Evolutionary conservation across 1,140 invertebrate species (phyloP).

Genomic region (Formica exsecta): DNA sequence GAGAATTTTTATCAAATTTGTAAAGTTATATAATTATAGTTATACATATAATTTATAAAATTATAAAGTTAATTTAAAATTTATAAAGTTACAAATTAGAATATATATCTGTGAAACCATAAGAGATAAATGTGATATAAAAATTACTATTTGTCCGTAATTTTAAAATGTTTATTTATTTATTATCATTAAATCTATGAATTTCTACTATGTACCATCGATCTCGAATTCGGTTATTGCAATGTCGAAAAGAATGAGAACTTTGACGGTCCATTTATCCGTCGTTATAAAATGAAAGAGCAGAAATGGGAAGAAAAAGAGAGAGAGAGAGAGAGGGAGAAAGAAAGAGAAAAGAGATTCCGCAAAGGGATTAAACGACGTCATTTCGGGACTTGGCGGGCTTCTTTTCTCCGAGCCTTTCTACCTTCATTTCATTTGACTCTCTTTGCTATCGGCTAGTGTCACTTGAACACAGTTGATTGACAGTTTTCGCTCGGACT

Average conservation of each 20-base stretch:
- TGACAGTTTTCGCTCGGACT: slow-evolving; percentile 3
- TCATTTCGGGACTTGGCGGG: slow-evolving; percentile 23
- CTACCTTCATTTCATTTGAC: slow-evolving; percentile 22
- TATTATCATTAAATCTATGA: neutral
- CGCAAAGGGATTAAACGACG: slow-evolving; percentile 64
- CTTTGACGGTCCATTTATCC: slow-evolving; percentile 66
- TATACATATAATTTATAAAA: neutral
- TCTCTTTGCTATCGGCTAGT: slow-evolving; percentile 18
- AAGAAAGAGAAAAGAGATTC: too few relatives aligned
- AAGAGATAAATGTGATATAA: neutral
- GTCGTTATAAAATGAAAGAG: slow-evolving; percentile 52
- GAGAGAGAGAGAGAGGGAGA: neutral
- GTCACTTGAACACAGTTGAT: neutral
- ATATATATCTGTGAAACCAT: neutral
- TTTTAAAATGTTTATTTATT: slow-evolving; percentile 14
- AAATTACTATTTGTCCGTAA: slow-evolving; percentile 2
- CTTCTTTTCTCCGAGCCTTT: slow-evolving; percentile 6
- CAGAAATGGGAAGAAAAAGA: neutral
- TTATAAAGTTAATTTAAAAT: neutral
- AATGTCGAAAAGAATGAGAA: slow-evolving; percentile 22
- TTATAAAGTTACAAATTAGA: neutral
- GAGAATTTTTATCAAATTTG: neutral
- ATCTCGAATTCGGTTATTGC: slow-evolving; percentile 9
- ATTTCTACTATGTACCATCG: neutral
- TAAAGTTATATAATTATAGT: too few relatives aligned